A percentile compares a stretch with the other conserved stretches of the same genome.
phyloP scores from a whole-genome alignment of 2,113 vertebrate species.

The Megaceryle torquata region DNA sequence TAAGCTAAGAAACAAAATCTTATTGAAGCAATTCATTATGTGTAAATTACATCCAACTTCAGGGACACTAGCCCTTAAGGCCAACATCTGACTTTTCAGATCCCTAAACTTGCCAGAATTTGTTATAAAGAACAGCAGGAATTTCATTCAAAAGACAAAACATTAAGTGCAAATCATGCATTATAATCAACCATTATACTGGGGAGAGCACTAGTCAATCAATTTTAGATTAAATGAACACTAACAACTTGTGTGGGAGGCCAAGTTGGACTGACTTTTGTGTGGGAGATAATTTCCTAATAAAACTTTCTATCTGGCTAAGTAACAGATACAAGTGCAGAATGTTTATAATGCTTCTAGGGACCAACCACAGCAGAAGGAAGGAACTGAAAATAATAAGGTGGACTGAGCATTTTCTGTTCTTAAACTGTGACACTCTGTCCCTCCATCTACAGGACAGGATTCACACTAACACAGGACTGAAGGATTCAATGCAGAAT shows the following conservation, averaged over 20 bases:
- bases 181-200: neutral
- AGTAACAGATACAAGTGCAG: neutral
- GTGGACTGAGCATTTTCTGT: neutral
- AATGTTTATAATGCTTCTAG: neutral
- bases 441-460: neutral
- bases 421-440: neutral
- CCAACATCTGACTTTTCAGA: slow-evolving; percentile 44
- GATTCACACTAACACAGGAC: neutral
- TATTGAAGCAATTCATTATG: slow-evolving; percentile 59
- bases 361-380: neutral
- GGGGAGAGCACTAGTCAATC: neutral
- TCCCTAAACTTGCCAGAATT: slow-evolving; percentile 14
- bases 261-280: neutral
- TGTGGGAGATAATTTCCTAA: neutral
- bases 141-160: neutral
- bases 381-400: neutral
- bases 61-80: slow-evolving; percentile 22
- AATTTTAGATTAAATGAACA: neutral
- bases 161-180: neutral
- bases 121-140: slow-evolving; percentile 27
- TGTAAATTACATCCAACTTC: slow-evolving; percentile 58
- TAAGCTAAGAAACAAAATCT: slow-evolving; percentile 56
- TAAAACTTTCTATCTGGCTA: neutral
- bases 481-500: neutral
- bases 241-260: neutral